phyloP scores from a whole-genome alignment of 1,140 invertebrate species.

The Neodiprion lecontei region DNA sequence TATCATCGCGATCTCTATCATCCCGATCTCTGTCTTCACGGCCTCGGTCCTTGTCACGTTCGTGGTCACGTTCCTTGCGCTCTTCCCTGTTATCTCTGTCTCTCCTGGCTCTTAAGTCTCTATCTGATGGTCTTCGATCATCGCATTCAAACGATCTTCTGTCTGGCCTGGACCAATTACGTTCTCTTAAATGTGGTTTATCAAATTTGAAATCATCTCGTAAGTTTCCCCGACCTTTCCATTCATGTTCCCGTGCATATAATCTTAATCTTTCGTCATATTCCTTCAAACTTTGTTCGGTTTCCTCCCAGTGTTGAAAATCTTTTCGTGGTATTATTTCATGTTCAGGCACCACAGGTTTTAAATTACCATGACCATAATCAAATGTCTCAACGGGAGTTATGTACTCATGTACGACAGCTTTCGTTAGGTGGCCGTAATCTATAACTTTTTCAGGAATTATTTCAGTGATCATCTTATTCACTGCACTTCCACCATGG shows the following conservation, averaged over 20 bases:
- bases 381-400: constrained; percentile 50
- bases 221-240: constrained; percentile 17
- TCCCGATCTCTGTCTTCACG: constrained; percentile 45
- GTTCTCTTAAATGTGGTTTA: constrained; percentile 9
- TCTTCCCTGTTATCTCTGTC: constrained; percentile 34
- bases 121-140: constrained; percentile 29
- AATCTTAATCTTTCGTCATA: constrained; percentile 41
- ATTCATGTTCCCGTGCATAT: constrained; percentile 25
- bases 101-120: constrained; percentile 30
- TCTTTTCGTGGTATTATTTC: constrained; percentile 40
- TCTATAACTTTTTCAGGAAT: constrained; percentile 70
- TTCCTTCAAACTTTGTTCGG: constrained; percentile 53
- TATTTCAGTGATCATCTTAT: constrained; percentile 41
- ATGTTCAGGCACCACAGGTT: constrained; percentile 46
- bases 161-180: constrained; percentile 1
- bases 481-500: constrained; percentile 42
- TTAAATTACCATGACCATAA: constrained; percentile 53
- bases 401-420: constrained; percentile 35
- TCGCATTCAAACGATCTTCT: constrained; percentile 22
- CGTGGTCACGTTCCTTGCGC: constrained; percentile 38
- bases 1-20: constrained; percentile 36
- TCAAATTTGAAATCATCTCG: constrained; percentile 20
- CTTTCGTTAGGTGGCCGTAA: constrained; percentile 66
- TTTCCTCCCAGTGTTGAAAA: constrained; percentile 56
- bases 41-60: constrained; percentile 46